Base-by-base conservation (phyloP, 2,888 invertebrate species). In the Odontomyia ornata region DNA sequence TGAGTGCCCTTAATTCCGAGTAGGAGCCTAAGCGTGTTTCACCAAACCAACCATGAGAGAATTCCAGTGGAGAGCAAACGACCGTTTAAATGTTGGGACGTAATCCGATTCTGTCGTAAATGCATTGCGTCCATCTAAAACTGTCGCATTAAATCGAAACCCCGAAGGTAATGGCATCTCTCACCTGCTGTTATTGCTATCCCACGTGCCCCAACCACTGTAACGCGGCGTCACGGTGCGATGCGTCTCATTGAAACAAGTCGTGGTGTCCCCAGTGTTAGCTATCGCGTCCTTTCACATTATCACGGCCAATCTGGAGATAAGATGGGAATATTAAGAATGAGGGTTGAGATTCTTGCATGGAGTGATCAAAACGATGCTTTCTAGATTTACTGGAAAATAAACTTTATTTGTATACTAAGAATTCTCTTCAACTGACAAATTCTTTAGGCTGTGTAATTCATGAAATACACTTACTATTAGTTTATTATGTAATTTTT, bases 41-140 rank as follows among this genome's bases (percentile, higher is more conserved):
- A 25, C 60, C 60, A 60, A 64, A 13, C 25, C 64, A 64, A 28
- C 64, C 64, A 47, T 46, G 9, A 15, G 23, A 47, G 52, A 23
- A 71, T 27, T 71, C 71, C 71, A 46, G 71, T 46, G 47, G 27
- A 46, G 71, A 52, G 28, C 71, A 71, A 71, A 71, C 18, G 71
- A 27, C 47, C 71, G 47, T 71, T 71, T 71, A 71, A 71, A 71
- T 71, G 71, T 71, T 25, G 71, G 47, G 47, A 5, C 27, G 47
- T 71, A 71, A 71, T 71, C 71, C 47, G 52, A 71, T 71, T 71
- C 71, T 27, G 25, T 25, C 71, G 27, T 71, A 71, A 71, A 71
- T 71, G 13, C 71, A 27, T 27, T 47, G 27, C 25, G 28, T 47
- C 13, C 47, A 71, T 71, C 52, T 47, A 23, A 47, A 71, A 47